Percentiles rank a stretch among this genome's conserved stretches.
Conservation (phyloP, 2,888 invertebrate species). For the Trichogramma evanescens region DNA sequence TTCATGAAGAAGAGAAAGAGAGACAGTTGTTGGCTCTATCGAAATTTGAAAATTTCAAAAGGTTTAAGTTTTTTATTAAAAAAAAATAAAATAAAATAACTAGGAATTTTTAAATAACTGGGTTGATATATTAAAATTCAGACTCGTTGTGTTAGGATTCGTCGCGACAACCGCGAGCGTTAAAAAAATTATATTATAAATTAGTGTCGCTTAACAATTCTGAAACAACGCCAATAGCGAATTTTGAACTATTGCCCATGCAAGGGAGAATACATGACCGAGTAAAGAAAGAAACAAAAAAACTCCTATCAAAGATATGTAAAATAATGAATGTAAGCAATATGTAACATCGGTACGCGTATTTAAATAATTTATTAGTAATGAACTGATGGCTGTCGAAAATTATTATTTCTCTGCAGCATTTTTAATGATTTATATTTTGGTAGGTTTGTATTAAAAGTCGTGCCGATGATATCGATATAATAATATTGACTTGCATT, state of each 20-base stretch:
- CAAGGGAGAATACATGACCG: not conserved
- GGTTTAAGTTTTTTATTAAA: slow-evolving; percentile 14
- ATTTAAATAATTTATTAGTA: slow-evolving; percentile 19
- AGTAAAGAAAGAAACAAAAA: slow-evolving; percentile 23
- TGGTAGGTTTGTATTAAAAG: slow-evolving; percentile 17
- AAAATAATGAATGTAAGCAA: slow-evolving; percentile 35
- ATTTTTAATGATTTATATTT: slow-evolving; percentile 6
- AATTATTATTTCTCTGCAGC: not conserved
- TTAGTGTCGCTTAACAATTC: slow-evolving; percentile 20
- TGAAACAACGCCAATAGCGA: slow-evolving; percentile 28
- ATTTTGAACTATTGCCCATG: slow-evolving; percentile 35
- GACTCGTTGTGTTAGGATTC: slow-evolving; percentile 28
- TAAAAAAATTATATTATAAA: slow-evolving; percentile 24
- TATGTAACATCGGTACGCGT: slow-evolving; percentile 30
- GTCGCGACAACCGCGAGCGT: slow-evolving; percentile 12
- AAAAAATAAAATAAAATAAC: too few species aligned
- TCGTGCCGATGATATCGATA: slow-evolving; percentile 30
- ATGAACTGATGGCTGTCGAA: slow-evolving; percentile 16
- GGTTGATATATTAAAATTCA: slow-evolving; percentile 36
- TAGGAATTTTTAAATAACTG: not conserved
- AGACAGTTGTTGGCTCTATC: slow-evolving; percentile 20
- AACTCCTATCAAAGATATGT: slow-evolving; percentile 21
- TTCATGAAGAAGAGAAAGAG: slow-evolving; percentile 11
- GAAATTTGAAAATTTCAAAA: slow-evolving; percentile 30
- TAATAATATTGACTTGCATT: slow-evolving; percentile 33